Base-by-base conservation (phyloP, 2,797 vertebrate species). In the Urosaurus nigricauda region DNA sequence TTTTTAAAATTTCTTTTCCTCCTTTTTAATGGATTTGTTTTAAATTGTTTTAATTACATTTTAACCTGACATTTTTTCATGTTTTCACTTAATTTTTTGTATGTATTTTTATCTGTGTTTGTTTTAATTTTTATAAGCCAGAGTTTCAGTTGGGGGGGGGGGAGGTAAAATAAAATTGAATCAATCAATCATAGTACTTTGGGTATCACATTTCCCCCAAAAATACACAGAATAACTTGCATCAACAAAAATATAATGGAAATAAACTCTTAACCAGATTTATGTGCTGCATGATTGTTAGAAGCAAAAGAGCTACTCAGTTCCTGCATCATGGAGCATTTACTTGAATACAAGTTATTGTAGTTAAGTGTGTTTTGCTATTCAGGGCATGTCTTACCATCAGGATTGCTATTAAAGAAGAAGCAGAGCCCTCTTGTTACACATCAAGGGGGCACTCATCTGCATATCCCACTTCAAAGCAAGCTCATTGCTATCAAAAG, bases 311-410 rank as follows among this genome's bases (percentile, higher is more conserved):
- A 21, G 51, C 68, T 35, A 32, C 65, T 21, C 53, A 56, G n/a
- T 24, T 26, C 47, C n/a, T 53, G 68, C 43, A 84, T 56, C n/a
- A 14, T 26, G 5, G 43, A 83, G 43, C 43, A 9, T 32, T 83
- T 51, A 70, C 40, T 29, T 51, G 43, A 47, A 83, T 71, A 51
- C 43, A 40, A 70, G 32, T 70, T 47, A 71, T 65, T 51, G 65
- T 35, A 83, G 43, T 21, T 70, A 32, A 83, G 63, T 68, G 26
- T 71, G 29, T 71, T 71, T 19, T 71, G 16, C 65, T 71, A n/a
- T 71, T 70, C 65, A 83, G 40, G 40, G 32, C 82, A 83, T 83
- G 37, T 32, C 40, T 83, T 83, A 83, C 17, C 11, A 83, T 70
- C 65, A 71, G 63, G 29, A 47, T 35, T 71, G 40, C 82, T 70